Evolutionary conservation across 2,888 invertebrate genomes (phyloP).

Genomic region (Coelopa pilipes): DNA sequence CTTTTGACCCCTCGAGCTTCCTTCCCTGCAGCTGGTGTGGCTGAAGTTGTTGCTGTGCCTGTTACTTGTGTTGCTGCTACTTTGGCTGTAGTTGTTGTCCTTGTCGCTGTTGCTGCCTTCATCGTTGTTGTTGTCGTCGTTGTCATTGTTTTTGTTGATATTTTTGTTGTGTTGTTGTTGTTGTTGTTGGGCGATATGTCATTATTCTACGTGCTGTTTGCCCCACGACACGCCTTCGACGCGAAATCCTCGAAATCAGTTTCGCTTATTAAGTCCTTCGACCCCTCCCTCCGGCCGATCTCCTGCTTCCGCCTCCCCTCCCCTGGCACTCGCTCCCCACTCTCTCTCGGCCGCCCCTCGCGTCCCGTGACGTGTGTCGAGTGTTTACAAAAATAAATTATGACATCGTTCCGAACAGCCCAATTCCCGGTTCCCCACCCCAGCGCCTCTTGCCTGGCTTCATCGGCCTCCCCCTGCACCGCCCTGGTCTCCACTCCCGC

Average conservation of each 20-base stretch:
- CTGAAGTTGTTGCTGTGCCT: too few relatives aligned
- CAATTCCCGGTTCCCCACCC: too few relatives aligned
- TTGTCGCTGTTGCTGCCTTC: too few relatives aligned
- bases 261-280: conserved; percentile 44
- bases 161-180: conserved; percentile 24
- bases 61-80: too few relatives aligned
- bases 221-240: conserved; percentile 19
- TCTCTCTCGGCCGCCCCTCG: background rate
- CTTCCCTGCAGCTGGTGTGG: too few relatives aligned
- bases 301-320: conserved; percentile 2
- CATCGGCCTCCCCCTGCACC: too few relatives aligned
- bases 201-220: conserved; percentile 41
- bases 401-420: conserved; percentile 31
- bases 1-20: too few relatives aligned
- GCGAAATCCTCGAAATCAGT: conserved; percentile 34
- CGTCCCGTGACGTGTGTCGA: conserved; percentile 21
- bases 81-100: too few relatives aligned
- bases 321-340: conserved; percentile 9
- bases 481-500: too few relatives aligned
- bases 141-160: too few relatives aligned
- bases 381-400: conserved; percentile 41
- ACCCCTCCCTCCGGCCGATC: background rate
- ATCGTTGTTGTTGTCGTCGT: too few relatives aligned
- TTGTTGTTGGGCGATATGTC: conserved; percentile 38
- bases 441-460: too few relatives aligned